phyloP scores from a whole-genome alignment of 2,113 vertebrate genomes.

The Oophaga pumilio region DNA sequence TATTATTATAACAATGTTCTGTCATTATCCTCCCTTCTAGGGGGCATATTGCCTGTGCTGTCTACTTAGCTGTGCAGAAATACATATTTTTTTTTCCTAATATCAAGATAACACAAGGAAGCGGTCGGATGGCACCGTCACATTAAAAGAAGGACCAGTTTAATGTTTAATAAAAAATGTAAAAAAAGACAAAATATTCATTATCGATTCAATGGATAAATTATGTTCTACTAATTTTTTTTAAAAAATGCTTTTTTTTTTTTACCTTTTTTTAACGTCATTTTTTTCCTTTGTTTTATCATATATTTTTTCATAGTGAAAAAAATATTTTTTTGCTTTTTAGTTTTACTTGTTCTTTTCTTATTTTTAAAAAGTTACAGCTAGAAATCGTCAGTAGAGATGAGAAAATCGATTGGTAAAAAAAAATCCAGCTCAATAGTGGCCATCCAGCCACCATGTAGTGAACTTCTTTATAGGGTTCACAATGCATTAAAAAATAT shows the following conservation, averaged over 20 bases:
- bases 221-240: too few species aligned
- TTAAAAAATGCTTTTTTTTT: too few species aligned
- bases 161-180: constrained; percentile 59
- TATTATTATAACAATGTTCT: constrained; percentile 62
- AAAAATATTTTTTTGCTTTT: too few species aligned
- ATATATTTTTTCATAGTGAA: too few species aligned
- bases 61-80: constrained; percentile 68
- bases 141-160: constrained; percentile 66
- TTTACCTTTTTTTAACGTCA: too few species aligned
- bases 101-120: constrained; percentile 63
- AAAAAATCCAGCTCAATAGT: too few species aligned
- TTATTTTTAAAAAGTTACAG: neutral
- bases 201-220: neutral
- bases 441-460: too few species aligned
- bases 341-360: neutral
- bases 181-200: neutral
- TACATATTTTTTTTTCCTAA: constrained; percentile 61
- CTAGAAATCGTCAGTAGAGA: neutral
- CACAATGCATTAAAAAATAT: too few species aligned
- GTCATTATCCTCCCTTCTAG: constrained; percentile 68
- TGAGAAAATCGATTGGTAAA: too few species aligned
- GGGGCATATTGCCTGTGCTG: constrained; percentile 69
- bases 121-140: constrained; percentile 60
- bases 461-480: too few species aligned
- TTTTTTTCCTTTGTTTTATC: too few species aligned